A percentile compares a stretch with the other conserved stretches of the same genome.
Conservation (phyloP, 2,113 vertebrate species). For the Phylloscopus whistleri region DNA sequence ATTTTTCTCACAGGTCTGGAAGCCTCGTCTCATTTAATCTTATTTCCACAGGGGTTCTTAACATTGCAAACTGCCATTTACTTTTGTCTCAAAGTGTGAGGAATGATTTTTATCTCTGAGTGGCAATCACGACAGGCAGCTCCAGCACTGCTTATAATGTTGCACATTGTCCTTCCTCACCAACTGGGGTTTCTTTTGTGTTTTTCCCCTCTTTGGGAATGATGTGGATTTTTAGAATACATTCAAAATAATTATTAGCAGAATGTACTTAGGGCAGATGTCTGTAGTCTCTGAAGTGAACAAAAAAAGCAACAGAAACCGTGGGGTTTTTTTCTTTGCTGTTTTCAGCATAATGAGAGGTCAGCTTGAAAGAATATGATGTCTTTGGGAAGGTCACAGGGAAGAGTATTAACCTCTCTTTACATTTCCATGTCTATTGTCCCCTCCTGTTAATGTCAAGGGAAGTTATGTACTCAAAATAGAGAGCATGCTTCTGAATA, state of each 20-base stretch:
- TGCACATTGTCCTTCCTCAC: background rate
- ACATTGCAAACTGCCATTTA: conserved; percentile 76
- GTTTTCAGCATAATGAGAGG: conserved; percentile 39
- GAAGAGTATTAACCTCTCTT: conserved; percentile 63
- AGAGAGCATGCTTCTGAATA: conserved; percentile 35
- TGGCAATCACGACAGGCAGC: conserved; percentile 51
- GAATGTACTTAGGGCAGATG: conserved; percentile 35
- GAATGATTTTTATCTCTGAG: conserved; percentile 70
- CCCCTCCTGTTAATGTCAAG: conserved; percentile 51
- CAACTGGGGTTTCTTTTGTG: conserved; percentile 39
- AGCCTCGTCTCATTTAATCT: conserved; percentile 74
- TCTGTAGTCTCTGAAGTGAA: conserved; percentile 40
- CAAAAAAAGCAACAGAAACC: conserved; percentile 33
- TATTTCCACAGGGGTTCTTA: conserved; percentile 76
- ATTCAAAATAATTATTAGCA: conserved; percentile 49
- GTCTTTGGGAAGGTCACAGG: conserved; percentile 30
- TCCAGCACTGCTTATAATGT: conserved; percentile 34
- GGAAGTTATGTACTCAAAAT: conserved; percentile 48
- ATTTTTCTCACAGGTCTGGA: conserved; percentile 82
- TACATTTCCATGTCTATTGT: conserved; percentile 61
- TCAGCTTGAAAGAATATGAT: conserved; percentile 55
- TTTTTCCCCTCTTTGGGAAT: conserved; percentile 20
- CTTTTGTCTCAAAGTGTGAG: conserved; percentile 71
- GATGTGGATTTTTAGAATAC: conserved; percentile 50
- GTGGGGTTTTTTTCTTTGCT: conserved; percentile 17